Conservation (phyloP, 1,140 invertebrate species). For the Portunus trituberculatus region DNA sequence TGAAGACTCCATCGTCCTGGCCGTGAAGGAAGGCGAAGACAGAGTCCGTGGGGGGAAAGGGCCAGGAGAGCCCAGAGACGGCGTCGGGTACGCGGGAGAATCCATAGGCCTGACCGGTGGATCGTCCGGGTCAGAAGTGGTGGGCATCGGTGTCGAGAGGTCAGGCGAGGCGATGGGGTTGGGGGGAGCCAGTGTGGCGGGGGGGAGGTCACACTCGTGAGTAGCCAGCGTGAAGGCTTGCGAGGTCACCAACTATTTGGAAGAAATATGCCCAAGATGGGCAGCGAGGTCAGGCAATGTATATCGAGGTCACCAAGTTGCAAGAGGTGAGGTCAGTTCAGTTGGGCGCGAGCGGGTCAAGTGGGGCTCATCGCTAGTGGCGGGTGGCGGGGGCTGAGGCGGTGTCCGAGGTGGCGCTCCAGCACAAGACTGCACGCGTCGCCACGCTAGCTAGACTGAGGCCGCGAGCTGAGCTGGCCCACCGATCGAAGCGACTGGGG, state of each 20-base stretch:
- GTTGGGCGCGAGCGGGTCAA: constrained; percentile 73
- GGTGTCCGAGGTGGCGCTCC: constrained; percentile 68
- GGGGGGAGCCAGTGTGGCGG: constrained; percentile 70
- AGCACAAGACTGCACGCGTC: constrained; percentile 76
- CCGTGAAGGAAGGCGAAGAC: constrained; percentile 66
- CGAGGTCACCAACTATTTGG: constrained; percentile 69
- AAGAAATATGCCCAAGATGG: constrained; percentile 72
- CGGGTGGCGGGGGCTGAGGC: constrained; percentile 73
- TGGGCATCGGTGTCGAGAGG: constrained; percentile 71
- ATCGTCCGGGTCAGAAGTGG: constrained; percentile 74
- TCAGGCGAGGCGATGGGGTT: constrained; percentile 75
- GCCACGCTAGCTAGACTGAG: constrained; percentile 76
- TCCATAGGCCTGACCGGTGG: constrained; percentile 68
- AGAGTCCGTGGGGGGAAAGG: constrained; percentile 70
- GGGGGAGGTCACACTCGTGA: constrained; percentile 74
- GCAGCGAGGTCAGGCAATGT: constrained; percentile 75
- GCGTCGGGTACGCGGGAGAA: constrained; percentile 70
- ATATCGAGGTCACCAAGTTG: constrained; percentile 73
- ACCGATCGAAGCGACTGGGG: constrained; percentile 77
- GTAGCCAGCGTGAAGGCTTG: constrained; percentile 76
- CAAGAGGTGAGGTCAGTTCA: constrained; percentile 72
- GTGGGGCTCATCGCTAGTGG: constrained; percentile 75
- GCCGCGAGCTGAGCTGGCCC: constrained; percentile 76
- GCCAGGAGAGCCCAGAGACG: constrained; percentile 62
- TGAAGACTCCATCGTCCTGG: constrained; percentile 69